Evolutionary conservation across 2,888 invertebrate species (phyloP).

Genomic region (Chrysina gloriosa): DNA sequence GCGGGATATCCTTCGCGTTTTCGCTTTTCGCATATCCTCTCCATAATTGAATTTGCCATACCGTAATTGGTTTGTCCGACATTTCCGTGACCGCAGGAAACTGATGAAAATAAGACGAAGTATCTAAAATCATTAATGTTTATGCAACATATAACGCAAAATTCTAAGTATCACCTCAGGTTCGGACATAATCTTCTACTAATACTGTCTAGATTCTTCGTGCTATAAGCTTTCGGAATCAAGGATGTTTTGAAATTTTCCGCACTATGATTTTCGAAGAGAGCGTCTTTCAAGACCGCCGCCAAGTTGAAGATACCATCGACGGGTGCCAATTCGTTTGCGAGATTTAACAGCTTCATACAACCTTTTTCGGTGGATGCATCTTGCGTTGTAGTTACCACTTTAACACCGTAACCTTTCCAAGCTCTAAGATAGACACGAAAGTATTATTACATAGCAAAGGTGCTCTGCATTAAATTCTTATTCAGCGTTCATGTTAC

Average conservation of each 20-base stretch:
- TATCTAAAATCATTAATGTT: constrained; percentile 63
- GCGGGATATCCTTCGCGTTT: constrained; percentile 78
- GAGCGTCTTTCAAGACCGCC: constrained; percentile 79
- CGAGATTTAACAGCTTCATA: constrained; percentile 73
- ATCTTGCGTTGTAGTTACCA: constrained; percentile 78
- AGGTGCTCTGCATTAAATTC: not conserved
- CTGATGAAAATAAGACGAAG: constrained; percentile 93
- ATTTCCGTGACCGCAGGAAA: constrained; percentile 92
- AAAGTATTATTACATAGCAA: not conserved
- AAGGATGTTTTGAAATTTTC: constrained; percentile 77
- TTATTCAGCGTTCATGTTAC: constrained; percentile 66
- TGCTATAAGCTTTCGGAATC: constrained; percentile 85
- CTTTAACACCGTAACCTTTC: constrained; percentile 76
- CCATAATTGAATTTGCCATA: constrained; percentile 91
- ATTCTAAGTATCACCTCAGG: constrained; percentile 50
- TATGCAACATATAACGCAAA: not conserved
- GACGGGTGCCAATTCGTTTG: constrained; percentile 75
- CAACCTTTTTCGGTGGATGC: constrained; percentile 79
- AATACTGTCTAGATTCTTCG: constrained; percentile 78
- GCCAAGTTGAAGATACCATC: constrained; percentile 92
- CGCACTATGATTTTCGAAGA: constrained; percentile 81
- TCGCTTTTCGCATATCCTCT: constrained; percentile 84
- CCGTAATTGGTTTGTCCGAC: constrained; percentile 93
- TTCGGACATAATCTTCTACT: constrained; percentile 71
- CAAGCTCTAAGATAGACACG: constrained; percentile 63